Base-by-base conservation (phyloP, 2,888 invertebrate genomes). In the Heterodera filipjevi region DNA sequence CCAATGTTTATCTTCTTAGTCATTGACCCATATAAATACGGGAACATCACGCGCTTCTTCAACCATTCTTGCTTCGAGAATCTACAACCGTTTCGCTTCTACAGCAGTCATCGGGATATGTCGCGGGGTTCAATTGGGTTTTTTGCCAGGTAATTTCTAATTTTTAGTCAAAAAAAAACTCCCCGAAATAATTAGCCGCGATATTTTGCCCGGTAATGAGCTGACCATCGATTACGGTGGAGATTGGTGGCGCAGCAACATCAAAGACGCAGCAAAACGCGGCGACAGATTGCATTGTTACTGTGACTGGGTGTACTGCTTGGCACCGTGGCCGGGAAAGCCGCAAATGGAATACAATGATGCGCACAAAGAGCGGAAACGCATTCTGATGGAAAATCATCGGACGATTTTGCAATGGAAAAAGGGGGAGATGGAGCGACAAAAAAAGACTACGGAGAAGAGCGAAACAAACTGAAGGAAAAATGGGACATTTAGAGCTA, bases 31-130 rank as follows among this genome's bases (percentile, higher is more conserved):
- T 74, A 71, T n/a, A 46, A 59, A 49, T 80, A 77, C 76, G 81
- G 81, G 12, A 81, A 81, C 68, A 80, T 77, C 22, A 49, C 81
- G 33, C 81, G 81, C 33, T 81, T 81, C 80, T 78, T 81, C 68
- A 81, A 81, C 76, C 81, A 81, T 53, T 80, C 81, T 19, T 81
- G 81, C 66, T 68, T 76, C 71, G 72, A 71, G 49, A 81, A 81
- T 44, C 72, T 81, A 5, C 64, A 72, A 30, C 79, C 81, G 16
- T 66, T 81, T 66, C 79, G 77, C 6, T 81, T 76, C 80, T 81
- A 71, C 77, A 81, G 77, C 44, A 49, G n/a, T 22, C 77, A 77
- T 27, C 74, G 81, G 30, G 77, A 76, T 53, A 39, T 59, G 68
- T 49, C 53, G 27, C 72, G 81, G 14, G 70, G 78, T 2, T 80